phyloP scores from a whole-genome alignment of 2,888 invertebrate genomes.

The Sarcophaga carnaria region DNA sequence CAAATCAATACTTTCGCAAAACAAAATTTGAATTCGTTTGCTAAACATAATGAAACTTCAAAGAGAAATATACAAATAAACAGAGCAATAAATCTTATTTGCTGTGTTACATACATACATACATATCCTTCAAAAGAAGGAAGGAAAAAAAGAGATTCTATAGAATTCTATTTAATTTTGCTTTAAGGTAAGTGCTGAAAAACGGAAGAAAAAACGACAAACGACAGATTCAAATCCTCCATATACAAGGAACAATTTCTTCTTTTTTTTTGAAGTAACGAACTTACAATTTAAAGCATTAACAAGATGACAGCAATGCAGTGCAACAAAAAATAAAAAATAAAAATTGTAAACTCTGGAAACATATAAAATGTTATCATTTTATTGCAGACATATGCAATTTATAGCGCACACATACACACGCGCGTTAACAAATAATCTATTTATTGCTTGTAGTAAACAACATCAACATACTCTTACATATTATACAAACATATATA shows the following conservation, averaged over 20 bases:
- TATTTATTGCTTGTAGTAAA: slow-evolving; percentile 46
- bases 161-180: slow-evolving; percentile 43
- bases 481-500: neutral
- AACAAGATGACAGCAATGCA: slow-evolving; percentile 2
- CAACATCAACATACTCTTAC: slow-evolving; percentile 9
- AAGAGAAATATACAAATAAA: slow-evolving; percentile 30
- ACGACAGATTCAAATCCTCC: no score
- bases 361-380: slow-evolving; percentile 49
- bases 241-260: no score
- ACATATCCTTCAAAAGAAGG: no score
- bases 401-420: slow-evolving; percentile 9
- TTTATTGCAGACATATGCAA: slow-evolving; percentile 56
- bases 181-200: slow-evolving; percentile 35
- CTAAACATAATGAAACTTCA: neutral
- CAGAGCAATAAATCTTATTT: slow-evolving; percentile 39
- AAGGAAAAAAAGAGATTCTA: neutral
- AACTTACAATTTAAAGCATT: slow-evolving; percentile 21
- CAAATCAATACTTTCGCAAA: neutral
- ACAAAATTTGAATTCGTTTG: no score
- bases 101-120: neutral
- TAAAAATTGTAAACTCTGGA: neutral
- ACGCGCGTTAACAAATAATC: slow-evolving; percentile 3
- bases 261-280: neutral
- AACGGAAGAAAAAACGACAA: neutral
- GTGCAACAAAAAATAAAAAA: neutral